These are phyloP conservation scores for Austrolebias charrua DNA, from an alignment of 2,797 vertebrate species.

Conservation along the genomic window DNA sequence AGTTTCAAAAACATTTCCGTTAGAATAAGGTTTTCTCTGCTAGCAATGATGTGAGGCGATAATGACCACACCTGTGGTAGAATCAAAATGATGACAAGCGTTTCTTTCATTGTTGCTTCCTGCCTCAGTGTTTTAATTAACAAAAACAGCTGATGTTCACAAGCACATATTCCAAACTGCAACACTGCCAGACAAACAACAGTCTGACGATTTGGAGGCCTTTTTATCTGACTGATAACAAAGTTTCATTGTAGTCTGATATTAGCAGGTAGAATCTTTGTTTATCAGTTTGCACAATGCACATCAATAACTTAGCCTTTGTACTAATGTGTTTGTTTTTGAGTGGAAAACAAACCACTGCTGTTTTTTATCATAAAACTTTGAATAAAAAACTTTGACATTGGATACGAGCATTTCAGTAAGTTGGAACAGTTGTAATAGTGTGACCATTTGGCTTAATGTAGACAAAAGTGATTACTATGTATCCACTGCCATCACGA, in stretches of 20 bases:
- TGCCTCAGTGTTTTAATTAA: neutral
- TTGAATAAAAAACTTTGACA: too few relatives aligned
- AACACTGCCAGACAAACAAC: neutral
- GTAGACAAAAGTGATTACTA: too few relatives aligned
- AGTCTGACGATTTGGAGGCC: too few relatives aligned
- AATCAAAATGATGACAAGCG: neutral
- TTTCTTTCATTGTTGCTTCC: neutral
- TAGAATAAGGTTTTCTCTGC: neutral
- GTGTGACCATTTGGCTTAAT: too few relatives aligned
- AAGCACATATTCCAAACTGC: neutral
- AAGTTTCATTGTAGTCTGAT: neutral
- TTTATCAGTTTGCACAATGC: neutral
- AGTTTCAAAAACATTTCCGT: neutral
- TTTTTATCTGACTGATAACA: neutral
- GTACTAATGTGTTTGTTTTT: neutral
- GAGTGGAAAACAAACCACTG: neutral
- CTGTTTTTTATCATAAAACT: too few relatives aligned
- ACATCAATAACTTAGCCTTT: neutral
- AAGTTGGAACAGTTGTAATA: too few relatives aligned
- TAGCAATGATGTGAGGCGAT: neutral
- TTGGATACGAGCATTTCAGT: too few relatives aligned
- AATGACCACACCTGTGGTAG: neutral
- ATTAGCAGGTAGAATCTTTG: neutral
- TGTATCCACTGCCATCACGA: too few relatives aligned
- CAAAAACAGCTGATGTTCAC: slow-evolving; percentile 8